Percentiles rank a stretch among this genome's conserved stretches.
Evolutionary conservation across 2,113 vertebrate species (phyloP).

Genomic region (Phrynosoma blainvillii): DNA sequence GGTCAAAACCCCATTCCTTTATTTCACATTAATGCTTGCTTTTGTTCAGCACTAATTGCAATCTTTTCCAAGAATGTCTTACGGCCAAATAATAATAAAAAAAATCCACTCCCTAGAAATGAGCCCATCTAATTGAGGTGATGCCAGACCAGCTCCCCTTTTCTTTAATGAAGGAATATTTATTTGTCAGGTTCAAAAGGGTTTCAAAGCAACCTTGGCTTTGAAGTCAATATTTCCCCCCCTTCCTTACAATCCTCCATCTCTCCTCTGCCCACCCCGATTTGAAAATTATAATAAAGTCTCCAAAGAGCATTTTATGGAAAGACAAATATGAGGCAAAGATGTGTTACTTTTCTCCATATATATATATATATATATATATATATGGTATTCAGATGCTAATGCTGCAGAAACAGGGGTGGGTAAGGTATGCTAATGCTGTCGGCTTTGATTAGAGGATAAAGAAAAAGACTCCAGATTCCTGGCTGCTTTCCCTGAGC

Average conservation of each 20-base stretch:
- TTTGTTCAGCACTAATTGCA: not conserved
- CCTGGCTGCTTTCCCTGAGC: not conserved
- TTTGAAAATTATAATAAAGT: not conserved
- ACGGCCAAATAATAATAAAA: not conserved
- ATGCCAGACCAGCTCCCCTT: not conserved
- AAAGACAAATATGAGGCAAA: slow-evolving; percentile 18
- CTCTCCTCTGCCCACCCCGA: not conserved
- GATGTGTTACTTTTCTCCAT: slow-evolving; percentile 12
- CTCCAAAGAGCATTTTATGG: slow-evolving; percentile 10
- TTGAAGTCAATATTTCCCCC: not conserved
- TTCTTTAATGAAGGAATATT: slow-evolving; percentile 28
- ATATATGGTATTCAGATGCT: slow-evolving; percentile 34
- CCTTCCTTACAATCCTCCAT: not conserved
- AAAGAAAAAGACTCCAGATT: not conserved
- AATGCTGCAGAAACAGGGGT: not conserved
- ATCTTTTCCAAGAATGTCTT: not conserved
- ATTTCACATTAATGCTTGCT: not conserved
- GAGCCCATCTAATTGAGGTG: not conserved
- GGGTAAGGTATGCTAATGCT: not conserved
- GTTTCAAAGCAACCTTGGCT: not conserved
- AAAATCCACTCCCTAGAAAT: not conserved
- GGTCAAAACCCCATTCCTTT: too few relatives aligned
- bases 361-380: slow-evolving; percentile 11
- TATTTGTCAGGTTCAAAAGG: slow-evolving; percentile 1
- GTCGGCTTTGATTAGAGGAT: not conserved